Evolutionary conservation across 1,140 invertebrate genomes (phyloP), one percentile per base, ranked within the genome.

Genomic region (Drosophila equinoxialis): DNA sequence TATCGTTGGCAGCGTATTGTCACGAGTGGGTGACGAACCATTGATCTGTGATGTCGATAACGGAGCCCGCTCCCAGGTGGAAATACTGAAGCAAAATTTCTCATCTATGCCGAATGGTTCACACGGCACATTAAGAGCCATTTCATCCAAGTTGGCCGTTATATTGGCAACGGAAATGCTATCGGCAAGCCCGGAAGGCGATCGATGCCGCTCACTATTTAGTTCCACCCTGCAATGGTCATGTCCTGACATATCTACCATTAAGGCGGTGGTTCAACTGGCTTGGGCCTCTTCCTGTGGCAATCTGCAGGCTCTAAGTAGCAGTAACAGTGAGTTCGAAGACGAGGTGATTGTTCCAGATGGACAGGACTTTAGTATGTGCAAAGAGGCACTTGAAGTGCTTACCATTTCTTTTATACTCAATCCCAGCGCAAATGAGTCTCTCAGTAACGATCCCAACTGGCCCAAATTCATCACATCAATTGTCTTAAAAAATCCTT

Each of bases 321-420:
- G 68, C 42, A 83, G 74, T 60, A 90, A 81, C 66, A 57, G 74
- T 11, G 90, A 90, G 42, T 92, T 92, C n/a, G 87, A 85, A 41
- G 82, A 92, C 23, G 85, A 90, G 45, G 95, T 95, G 77, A 93
- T 94, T 1, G 94, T 95, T 6, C 93, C 94, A 11, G 95, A 96
- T 74, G 93, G 94, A 6, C 93, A 96, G 45, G 96, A 96, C 78
- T 92, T 93, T 83, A 73, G 93, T 90, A 96, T 99, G 75, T 98
- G 97, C 87, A 96, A 97, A 81, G 98, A 99, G 93, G 97, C 97
- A 23, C 93, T 99, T 79, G 98, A 99, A 93, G 95, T 98, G 30
- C 93, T 99, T 54, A 97, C 97, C n/a, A 94, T 98, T 63, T 96
- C 96, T 76, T 94, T 98, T 83, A 96, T 97, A 30, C 93, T 99